Percentiles rank a stretch among this genome's conserved stretches.
These are phyloP conservation scores for Molanna angustata DNA, from an alignment of 2,888 invertebrate genomes.

Conservation along the genomic window DNA sequence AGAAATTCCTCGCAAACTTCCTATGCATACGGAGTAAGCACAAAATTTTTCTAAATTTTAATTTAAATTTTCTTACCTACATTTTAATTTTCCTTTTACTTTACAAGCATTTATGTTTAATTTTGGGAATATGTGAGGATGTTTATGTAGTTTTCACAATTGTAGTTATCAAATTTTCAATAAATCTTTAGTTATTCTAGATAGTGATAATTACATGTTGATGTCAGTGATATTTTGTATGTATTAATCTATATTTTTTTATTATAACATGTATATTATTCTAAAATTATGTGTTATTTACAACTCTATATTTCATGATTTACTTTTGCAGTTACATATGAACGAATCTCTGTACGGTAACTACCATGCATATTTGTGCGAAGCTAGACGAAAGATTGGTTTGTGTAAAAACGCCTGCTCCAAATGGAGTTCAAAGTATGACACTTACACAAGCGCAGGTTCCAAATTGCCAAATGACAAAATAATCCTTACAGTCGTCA, in stretches of 20 bases:
- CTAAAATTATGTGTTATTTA: too few species aligned
- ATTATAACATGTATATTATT: background rate
- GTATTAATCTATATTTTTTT: too few species aligned
- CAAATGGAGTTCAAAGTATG: slow-evolving; percentile 79
- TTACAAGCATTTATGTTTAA: too few species aligned
- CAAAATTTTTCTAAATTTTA: background rate
- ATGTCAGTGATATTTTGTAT: too few species aligned
- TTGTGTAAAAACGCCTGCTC: slow-evolving; percentile 71
- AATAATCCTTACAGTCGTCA: slow-evolving; percentile 34
- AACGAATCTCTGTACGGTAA: slow-evolving; percentile 73
- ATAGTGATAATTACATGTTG: too few species aligned
- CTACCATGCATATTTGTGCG: slow-evolving; percentile 82
- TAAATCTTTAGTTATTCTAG: too few species aligned
- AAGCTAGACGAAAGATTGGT: slow-evolving; percentile 76
- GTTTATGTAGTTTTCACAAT: too few species aligned
- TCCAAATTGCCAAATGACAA: slow-evolving; percentile 41
- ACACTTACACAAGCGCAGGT: slow-evolving; percentile 50
- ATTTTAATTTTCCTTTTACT: background rate
- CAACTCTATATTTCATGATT: background rate
- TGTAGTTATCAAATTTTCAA: too few species aligned
- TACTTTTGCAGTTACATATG: slow-evolving; percentile 45
- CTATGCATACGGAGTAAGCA: slow-evolving; percentile 28
- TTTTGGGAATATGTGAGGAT: too few species aligned
- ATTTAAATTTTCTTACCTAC: background rate
- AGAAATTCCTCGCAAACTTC: slow-evolving; percentile 14